phyloP scores from a whole-genome alignment of 1,140 invertebrate species.

The Drosophila pachea region DNA sequence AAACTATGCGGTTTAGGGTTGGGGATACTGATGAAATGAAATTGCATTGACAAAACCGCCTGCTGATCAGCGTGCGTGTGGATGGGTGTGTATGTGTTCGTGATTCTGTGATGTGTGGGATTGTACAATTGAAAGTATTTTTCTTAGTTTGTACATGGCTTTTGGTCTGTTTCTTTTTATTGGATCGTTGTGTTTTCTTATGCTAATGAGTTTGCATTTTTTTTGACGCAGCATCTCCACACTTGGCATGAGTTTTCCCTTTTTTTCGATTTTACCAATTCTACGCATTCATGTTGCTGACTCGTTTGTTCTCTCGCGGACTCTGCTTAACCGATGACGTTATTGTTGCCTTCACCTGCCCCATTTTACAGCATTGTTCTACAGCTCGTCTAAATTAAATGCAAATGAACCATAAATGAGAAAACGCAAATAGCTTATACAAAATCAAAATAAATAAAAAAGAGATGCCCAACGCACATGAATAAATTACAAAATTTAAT shows the following conservation, averaged over 20 bases:
- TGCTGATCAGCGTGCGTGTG: slow-evolving; percentile 13
- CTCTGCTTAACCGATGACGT: slow-evolving; percentile 51
- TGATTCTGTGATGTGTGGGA: slow-evolving; percentile 24
- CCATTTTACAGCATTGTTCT: slow-evolving; percentile 28
- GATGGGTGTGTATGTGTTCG: slow-evolving; percentile 19
- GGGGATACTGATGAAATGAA: slow-evolving; percentile 51
- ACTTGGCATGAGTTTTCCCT: slow-evolving; percentile 29
- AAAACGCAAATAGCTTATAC: slow-evolving; percentile 38
- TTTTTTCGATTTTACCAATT: slow-evolving; percentile 11
- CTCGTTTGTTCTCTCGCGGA: slow-evolving; percentile 15
- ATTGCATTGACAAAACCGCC: slow-evolving; percentile 55
- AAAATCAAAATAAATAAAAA: slow-evolving; percentile 13
- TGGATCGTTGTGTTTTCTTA: slow-evolving; percentile 55
- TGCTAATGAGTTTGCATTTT: slow-evolving; percentile 66
- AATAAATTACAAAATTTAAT: slow-evolving; percentile 29
- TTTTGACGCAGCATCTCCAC: slow-evolving; percentile 43
- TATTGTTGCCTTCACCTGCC: slow-evolving; percentile 63
- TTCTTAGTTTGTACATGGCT: slow-evolving; percentile 31
- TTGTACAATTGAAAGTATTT: slow-evolving; percentile 48
- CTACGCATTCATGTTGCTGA: slow-evolving; percentile 28
- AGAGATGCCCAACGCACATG: slow-evolving; percentile 13
- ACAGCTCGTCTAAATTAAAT: slow-evolving; percentile 30
- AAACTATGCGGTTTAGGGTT: slow-evolving; percentile 23
- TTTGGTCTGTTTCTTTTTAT: slow-evolving; percentile 61
- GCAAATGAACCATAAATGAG: slow-evolving; percentile 52